Base-by-base conservation (phyloP, 2,797 vertebrate species). In the Natrix natrix region DNA sequence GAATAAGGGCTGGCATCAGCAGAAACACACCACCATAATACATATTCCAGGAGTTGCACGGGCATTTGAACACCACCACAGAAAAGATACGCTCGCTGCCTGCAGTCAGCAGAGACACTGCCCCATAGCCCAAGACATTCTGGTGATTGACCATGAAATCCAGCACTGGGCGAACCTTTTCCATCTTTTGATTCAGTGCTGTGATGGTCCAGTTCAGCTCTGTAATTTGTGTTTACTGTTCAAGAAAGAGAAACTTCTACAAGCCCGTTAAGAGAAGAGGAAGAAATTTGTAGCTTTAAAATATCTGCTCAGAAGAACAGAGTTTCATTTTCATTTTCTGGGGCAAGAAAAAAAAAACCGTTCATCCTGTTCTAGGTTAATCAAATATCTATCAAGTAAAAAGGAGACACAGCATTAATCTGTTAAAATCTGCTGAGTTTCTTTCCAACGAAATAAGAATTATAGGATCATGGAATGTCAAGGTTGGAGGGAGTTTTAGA, bases 61-160 rank as follows among this genome's bases (percentile, higher is more conserved):
- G 98, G 90, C 98, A 98, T 28, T 60, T 94, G 96, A 98, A 99
- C 1, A 97, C 97, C 20, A 60, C 95, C 0, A 86, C 2, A 0
- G 98, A 98, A 94, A 99, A 98, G 56, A 98, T 54, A 13, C 97
- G 96, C 95, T 99, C 98, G 0, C 97, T 96, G 4, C 97, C 97
- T 0, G 95, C 98, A 0, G 97, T 98, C 93, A 99, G 37, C 86
- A 98, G 94, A 6, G 98, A 98, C 20, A 98, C 91, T 0, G 93
- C 0, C 8, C 98, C 96, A 1, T 96, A 98, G 4, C 97, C 89
- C 11, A 98, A 52, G 14, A 89, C 16, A 0, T 26, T 93, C 92
- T 96, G 95, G 63, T 97, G 91, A 14, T 91, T 95, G 22, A 92
- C 87, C 37, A 54, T 95, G 60, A 98, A 92, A 63, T 96, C 93